phyloP scores from a whole-genome alignment of 2,797 vertebrate genomes.

The Moxostoma hubbsi region DNA sequence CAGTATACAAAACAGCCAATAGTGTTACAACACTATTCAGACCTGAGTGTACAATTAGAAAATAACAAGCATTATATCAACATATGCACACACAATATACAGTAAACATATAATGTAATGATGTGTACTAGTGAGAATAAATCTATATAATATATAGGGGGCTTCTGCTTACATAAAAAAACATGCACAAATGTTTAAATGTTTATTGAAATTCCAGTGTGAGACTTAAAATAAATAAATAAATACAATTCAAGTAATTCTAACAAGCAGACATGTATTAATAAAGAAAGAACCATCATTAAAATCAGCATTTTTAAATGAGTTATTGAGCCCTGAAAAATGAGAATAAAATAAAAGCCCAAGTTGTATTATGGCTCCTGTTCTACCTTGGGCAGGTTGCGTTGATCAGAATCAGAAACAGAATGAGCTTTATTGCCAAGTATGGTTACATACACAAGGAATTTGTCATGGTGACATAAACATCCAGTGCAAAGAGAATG shows the following conservation, averaged over 20 bases:
- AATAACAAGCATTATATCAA: constrained; percentile 7
- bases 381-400: constrained; percentile 63
- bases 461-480: no score
- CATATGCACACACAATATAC: not conserved
- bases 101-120: constrained; percentile 2
- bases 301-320: constrained; percentile 66
- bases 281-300: constrained; percentile 74
- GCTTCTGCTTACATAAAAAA: not conserved
- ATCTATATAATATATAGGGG: not conserved
- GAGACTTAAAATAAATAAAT: constrained; percentile 10
- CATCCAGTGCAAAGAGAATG: no score
- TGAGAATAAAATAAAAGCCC: constrained; percentile 70
- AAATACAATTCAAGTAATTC: constrained; percentile 57
- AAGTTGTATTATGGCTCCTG: constrained; percentile 63
- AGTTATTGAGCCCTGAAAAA: constrained; percentile 64
- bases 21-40: not conserved
- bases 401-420: constrained; percentile 56
- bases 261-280: constrained; percentile 59
- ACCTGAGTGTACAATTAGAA: constrained; percentile 10
- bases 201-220: constrained; percentile 39
- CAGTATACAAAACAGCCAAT: no score
- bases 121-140: constrained; percentile 1
- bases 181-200: not conserved
- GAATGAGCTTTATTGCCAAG: no score
- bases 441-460: no score